Evolutionary conservation across 2,113 vertebrate genomes (phyloP).

Genomic region (Brachypteracias leptosomus): DNA sequence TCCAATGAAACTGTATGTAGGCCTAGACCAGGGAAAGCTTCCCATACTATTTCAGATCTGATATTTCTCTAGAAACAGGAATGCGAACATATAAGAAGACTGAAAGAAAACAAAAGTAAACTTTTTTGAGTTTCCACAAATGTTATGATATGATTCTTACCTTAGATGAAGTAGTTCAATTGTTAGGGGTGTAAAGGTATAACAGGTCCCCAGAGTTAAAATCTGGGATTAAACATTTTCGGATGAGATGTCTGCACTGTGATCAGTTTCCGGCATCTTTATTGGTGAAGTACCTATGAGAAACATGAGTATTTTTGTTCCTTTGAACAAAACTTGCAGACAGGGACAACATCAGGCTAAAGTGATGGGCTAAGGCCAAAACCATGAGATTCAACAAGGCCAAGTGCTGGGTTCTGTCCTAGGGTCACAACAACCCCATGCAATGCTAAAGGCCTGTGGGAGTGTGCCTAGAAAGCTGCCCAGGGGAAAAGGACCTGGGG

Average conservation of each 20-base stretch:
- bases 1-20: not conserved
- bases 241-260: not conserved
- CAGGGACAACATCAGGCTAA: not conserved
- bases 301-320: not conserved
- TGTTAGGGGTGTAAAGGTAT: not conserved
- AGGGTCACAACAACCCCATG: not conserved
- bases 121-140: not conserved
- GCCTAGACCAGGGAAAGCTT: not conserved
- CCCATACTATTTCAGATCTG: not conserved
- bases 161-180: not conserved
- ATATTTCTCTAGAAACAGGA: not conserved
- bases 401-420: not conserved
- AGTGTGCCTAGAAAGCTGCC: not conserved
- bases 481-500: fast-evolving
- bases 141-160: not conserved
- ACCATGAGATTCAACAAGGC: not conserved
- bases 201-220: not conserved
- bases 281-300: not conserved
- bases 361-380: fast-evolving
- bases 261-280: not conserved
- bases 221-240: not conserved
- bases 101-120: not conserved
- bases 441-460: fast-evolving
- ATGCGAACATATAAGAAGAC: not conserved
- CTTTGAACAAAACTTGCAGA: not conserved